phyloP scores from a whole-genome alignment of 2,888 invertebrate genomes.

The Folsomia candida region DNA sequence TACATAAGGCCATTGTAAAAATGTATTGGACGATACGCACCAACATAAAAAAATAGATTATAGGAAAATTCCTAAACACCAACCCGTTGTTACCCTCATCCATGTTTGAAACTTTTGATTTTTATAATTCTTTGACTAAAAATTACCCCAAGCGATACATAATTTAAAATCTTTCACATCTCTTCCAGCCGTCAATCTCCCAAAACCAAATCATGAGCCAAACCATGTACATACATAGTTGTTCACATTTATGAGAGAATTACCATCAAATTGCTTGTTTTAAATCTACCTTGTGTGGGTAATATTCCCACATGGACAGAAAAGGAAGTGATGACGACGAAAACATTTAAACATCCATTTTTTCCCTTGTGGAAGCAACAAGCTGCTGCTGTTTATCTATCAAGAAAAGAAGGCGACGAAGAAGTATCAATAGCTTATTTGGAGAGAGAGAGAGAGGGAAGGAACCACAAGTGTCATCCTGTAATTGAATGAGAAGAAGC shows the following conservation, averaged over 20 bases:
- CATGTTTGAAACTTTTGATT: conserved; percentile 3
- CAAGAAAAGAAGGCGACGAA: too few species aligned
- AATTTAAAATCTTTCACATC: conserved; percentile 2
- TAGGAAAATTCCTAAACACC: neutral
- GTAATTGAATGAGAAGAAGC: neutral
- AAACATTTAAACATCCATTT: neutral
- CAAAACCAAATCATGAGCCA: neutral
- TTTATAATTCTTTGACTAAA: neutral
- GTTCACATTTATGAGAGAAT: neutral
- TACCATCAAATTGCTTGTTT: neutral
- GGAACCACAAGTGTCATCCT: conserved; percentile 6
- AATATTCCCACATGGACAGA: neutral
- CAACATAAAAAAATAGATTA: neutral
- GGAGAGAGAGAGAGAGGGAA: neutral
- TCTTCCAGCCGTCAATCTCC: neutral
- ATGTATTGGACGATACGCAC: neutral
- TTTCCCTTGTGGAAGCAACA: neutral
- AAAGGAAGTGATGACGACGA: neutral
- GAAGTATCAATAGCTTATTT: neutral
- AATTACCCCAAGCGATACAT: conserved; percentile 1
- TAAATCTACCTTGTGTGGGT: neutral
- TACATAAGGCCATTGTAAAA: neutral
- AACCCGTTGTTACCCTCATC: neutral
- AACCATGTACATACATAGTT: too few species aligned
- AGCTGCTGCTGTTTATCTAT: neutral